Base-by-base conservation (phyloP, 2,888 invertebrate species). In the Zaprionus obscuricornis region DNA sequence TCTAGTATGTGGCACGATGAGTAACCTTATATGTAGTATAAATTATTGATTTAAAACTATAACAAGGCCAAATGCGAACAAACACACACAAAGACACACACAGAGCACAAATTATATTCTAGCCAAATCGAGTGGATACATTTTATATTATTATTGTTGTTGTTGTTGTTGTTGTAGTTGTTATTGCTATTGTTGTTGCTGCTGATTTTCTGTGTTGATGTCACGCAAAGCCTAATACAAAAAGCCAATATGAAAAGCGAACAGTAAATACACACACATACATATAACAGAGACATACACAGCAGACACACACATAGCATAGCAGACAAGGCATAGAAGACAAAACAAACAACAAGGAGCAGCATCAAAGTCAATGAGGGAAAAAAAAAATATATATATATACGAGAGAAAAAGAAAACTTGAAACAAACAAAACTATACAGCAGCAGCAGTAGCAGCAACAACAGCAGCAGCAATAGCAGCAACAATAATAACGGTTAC, bases 31-130 rank as follows among this genome's bases (percentile, higher is more conserved):
- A 14, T 14, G n/a, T 72, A 72, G 46, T 67, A 72, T 82, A 72
- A 50, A 64, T 74, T 82, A 82, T 82, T 77, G 78, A 77, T 77
- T 82, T 56, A 54, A 62, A 77, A 71, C 70, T 57, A 66, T 64
- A 58, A 57, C 82, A 82, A 77, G 82, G 77, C 59, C 82, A 79
- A 62, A 33, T 47, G 20, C 17, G 10, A 11, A 8, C 37, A 47
- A 47, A 57, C 42, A 24, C n/a, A n/a, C n/a, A 24, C 33, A 45
- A 37, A 1, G 51, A 49, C 42, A 55, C 60, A 27, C 71, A 31
- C 47, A 43, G 56, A 46, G 50, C 52, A 66, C 22, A 60, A 71
- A 73, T 60, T 60, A 64, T 60, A 79, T 73, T 40, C 66, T 49
- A 42, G 20, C 51, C 55, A 27, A 29, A 46, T 24, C 40, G 40